A percentile compares a stretch with the other conserved stretches of the same genome.
Evolutionary conservation across 2,888 invertebrate genomes (phyloP).

Genomic region (Myopa tessellatipennis): DNA sequence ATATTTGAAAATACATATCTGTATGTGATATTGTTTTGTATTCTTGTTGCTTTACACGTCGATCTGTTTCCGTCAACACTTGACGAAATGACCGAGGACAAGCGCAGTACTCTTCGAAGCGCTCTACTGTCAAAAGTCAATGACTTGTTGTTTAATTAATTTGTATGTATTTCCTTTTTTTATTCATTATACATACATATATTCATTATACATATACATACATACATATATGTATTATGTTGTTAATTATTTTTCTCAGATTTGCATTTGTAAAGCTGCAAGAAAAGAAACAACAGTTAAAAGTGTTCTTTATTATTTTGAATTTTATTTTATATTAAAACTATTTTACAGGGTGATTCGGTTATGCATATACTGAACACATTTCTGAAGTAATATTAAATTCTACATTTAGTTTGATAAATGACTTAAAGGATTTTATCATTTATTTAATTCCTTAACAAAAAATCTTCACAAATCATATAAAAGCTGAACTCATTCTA

Average conservation of each 20-base stretch:
- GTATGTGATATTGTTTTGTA: not conserved
- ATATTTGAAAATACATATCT: not conserved
- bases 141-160: not conserved
- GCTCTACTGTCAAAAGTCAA: not conserved
- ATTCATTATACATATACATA: too few species aligned
- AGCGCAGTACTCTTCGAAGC: not conserved
- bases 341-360: not conserved
- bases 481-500: too few species aligned
- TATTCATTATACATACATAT: not conserved
- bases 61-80: not conserved
- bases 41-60: not conserved
- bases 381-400: not conserved
- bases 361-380: not conserved
- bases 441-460: too few species aligned
- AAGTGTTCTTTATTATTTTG: not conserved
- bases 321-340: not conserved
- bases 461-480: too few species aligned
- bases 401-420: too few species aligned
- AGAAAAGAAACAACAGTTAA: not conserved
- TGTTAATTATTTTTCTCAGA: too few species aligned
- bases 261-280: not conserved
- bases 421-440: too few species aligned
- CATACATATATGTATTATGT: too few species aligned
- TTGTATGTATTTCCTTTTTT: not conserved
- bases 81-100: not conserved